Percentiles rank a stretch among this genome's conserved stretches.
Conservation (phyloP, 2,888 invertebrate genomes). For the Hyppa rectilinea region DNA sequence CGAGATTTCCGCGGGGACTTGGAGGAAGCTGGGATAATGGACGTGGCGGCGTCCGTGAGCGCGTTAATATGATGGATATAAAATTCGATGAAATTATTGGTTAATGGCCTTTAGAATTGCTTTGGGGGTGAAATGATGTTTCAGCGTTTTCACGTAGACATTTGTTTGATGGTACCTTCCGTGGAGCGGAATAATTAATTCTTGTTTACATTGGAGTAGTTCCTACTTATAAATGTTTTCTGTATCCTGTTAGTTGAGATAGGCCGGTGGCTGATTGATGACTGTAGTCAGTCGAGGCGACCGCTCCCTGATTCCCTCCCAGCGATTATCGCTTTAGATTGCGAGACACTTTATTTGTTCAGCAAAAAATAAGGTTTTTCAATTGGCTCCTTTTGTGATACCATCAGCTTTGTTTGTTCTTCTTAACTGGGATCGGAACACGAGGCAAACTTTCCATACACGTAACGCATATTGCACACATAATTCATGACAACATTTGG, state of each 20-base stretch:
- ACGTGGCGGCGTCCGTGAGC: constrained; percentile 78
- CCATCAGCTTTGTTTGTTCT: constrained; percentile 56
- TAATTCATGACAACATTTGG: background rate
- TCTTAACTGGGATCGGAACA: constrained; percentile 27
- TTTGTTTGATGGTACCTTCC: constrained; percentile 53
- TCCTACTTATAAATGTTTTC: constrained; percentile 62
- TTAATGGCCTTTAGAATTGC: constrained; percentile 87
- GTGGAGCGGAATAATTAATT: constrained; percentile 56
- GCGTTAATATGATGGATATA: constrained; percentile 89
- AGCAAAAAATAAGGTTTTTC: constrained; percentile 74
- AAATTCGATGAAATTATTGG: constrained; percentile 89
- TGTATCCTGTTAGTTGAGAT: constrained; percentile 68
- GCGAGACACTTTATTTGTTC: constrained; percentile 78
- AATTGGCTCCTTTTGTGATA: constrained; percentile 67
- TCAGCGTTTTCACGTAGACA: constrained; percentile 75
- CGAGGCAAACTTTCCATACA: constrained; percentile 13
- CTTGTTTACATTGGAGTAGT: constrained; percentile 53
- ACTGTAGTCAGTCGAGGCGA: constrained; percentile 70
- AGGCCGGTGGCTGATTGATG: constrained; percentile 79
- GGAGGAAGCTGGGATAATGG: constrained; percentile 84
- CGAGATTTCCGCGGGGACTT: constrained; percentile 89
- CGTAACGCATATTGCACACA: background rate
- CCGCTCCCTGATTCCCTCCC: constrained; percentile 66
- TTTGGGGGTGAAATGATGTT: constrained; percentile 77
- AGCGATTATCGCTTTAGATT: constrained; percentile 81